Evolutionary conservation across 2,888 invertebrate species (phyloP).

Genomic region (Mimachlamys varia): DNA sequence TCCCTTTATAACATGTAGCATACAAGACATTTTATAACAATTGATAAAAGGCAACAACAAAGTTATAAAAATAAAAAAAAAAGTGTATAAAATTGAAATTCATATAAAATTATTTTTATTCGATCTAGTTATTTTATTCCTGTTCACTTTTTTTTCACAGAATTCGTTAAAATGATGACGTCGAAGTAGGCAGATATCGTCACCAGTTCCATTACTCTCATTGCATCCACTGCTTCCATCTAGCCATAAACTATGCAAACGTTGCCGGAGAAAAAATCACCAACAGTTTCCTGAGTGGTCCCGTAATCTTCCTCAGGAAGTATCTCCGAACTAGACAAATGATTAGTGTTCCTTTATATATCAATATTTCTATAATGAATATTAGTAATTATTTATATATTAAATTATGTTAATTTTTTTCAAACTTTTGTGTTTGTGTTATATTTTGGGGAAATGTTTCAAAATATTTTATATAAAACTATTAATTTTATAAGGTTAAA

Average conservation of each 20-base stretch:
- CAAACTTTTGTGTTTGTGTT: background rate
- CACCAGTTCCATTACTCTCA: background rate
- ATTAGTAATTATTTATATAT: conserved; percentile 7
- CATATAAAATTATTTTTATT: too few species aligned
- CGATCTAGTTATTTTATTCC: too few species aligned
- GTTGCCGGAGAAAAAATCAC: background rate
- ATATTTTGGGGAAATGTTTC: background rate
- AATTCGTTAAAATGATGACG: background rate
- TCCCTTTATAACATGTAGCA: too few species aligned
- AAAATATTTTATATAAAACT: too few species aligned
- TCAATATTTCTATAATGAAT: background rate
- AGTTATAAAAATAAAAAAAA: too few species aligned
- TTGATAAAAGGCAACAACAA: too few species aligned
- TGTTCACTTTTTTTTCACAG: background rate
- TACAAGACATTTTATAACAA: too few species aligned
- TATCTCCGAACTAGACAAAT: background rate
- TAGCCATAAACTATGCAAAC: background rate
- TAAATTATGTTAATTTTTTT: background rate
- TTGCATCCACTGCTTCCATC: background rate
- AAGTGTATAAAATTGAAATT: too few species aligned
- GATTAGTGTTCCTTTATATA: background rate
- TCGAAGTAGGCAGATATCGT: background rate
- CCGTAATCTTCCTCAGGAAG: background rate
- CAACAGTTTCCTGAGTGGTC: background rate
- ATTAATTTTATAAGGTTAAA: too few species aligned